phyloP scores from a whole-genome alignment of 1,140 invertebrate genomes.

The Sarcophaga bullata region DNA sequence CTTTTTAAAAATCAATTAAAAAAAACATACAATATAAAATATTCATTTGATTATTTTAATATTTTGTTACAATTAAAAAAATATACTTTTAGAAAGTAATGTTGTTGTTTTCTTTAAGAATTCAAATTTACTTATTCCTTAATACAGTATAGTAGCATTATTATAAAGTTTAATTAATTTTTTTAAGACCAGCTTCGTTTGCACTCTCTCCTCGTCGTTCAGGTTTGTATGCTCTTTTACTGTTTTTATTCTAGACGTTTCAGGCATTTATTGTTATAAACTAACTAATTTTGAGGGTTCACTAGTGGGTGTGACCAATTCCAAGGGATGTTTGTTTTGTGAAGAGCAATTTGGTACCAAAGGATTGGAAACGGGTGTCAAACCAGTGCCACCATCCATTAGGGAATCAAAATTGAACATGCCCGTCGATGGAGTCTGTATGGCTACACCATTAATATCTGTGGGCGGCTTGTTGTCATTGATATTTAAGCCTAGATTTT shows the following conservation, averaged over 20 bases:
- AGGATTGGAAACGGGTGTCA: conserved; percentile 83
- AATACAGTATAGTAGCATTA: conserved; percentile 19
- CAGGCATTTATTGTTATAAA: conserved; percentile 70
- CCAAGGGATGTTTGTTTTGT: conserved; percentile 74
- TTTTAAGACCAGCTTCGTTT: conserved; percentile 40
- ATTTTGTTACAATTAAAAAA: conserved; percentile 49
- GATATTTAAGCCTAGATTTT: conserved; percentile 47
- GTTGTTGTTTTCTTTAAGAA: conserved; percentile 9
- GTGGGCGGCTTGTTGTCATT: conserved; percentile 62
- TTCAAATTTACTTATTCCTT: conserved; percentile 3
- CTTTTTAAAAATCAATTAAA: background rate
- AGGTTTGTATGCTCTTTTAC: conserved; percentile 32
- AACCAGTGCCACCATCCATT: conserved; percentile 91
- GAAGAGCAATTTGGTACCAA: conserved; percentile 75
- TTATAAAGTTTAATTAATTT: conserved; percentile 32
- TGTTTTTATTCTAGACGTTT: background rate
- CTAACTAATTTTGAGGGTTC: conserved; percentile 78
- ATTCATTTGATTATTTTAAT: background rate
- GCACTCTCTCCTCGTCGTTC: conserved; percentile 35
- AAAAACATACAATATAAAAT: conserved; percentile 12
- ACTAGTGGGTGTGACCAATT: conserved; percentile 76
- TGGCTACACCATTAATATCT: conserved; percentile 80
- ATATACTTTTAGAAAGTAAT: conserved; percentile 36
- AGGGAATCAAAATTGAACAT: conserved; percentile 91
- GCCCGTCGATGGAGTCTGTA: conserved; percentile 87